phyloP scores from a whole-genome alignment of 2,113 vertebrate genomes.

The Megaceryle maxima region DNA sequence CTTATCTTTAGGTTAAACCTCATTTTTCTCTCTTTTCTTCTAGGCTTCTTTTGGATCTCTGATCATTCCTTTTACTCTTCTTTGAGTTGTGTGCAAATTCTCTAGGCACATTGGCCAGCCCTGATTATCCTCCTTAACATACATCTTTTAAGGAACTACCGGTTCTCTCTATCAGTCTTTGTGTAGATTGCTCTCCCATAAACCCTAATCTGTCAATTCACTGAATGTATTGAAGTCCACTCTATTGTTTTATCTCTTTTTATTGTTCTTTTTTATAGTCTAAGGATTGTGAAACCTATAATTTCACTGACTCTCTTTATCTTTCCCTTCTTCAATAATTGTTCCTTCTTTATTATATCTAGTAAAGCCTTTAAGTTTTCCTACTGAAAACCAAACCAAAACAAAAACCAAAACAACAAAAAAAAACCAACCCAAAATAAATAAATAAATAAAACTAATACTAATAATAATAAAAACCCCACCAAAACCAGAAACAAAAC shows the following conservation, averaged over 20 bases:
- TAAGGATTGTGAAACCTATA: neutral
- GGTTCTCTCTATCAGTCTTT: neutral
- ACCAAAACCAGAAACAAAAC: neutral
- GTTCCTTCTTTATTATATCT: neutral
- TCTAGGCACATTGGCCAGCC: neutral
- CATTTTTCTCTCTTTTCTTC: neutral
- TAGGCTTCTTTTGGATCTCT: neutral
- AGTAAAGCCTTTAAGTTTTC: neutral
- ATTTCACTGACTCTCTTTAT: neutral
- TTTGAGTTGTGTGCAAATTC: neutral
- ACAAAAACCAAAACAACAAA: accelerated
- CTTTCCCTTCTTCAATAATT: neutral
- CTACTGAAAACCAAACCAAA: neutral
- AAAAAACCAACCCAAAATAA: neutral
- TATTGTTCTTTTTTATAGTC: neutral
- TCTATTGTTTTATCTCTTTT: neutral
- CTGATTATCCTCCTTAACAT: neutral
- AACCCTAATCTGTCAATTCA: neutral
- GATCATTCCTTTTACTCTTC: neutral
- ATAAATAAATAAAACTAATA: too few relatives aligned
- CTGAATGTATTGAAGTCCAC: neutral
- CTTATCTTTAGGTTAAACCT: neutral
- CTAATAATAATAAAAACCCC: too few relatives aligned
- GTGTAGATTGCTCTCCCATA: neutral
- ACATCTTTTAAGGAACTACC: neutral